Evolutionary conservation across 2,797 vertebrate genomes (phyloP).

Genomic region (Petrocephalus schoutedeni): DNA sequence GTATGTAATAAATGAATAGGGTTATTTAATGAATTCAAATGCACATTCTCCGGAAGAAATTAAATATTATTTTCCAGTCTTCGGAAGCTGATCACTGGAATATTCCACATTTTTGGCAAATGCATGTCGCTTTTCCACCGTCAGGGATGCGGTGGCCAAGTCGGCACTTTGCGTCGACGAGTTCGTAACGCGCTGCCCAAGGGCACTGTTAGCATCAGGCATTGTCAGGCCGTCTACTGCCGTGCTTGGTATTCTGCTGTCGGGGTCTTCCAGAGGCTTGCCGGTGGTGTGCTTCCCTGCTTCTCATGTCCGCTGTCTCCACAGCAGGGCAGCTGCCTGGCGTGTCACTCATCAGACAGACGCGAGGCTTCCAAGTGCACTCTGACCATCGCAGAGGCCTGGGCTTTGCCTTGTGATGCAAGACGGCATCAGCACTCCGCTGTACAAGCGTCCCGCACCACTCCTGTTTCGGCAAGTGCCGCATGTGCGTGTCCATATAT

Average conservation of each 20-base stretch:
- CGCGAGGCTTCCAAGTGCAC: not conserved
- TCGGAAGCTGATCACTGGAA: not conserved
- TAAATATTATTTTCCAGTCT: not conserved
- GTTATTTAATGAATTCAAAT: not conserved
- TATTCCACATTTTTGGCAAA: not conserved
- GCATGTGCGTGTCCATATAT: not conserved
- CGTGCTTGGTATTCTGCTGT: conserved; percentile 1
- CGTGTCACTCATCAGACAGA: not conserved
- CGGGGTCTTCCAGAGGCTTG: not conserved
- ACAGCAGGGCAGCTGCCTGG: not conserved
- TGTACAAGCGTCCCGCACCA: not conserved
- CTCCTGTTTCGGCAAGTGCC: not conserved
- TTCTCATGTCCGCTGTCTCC: not conserved
- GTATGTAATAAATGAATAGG: not conserved
- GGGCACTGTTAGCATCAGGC: not conserved
- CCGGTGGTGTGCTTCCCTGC: no score
- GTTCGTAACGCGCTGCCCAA: not conserved
- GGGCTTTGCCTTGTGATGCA: not conserved
- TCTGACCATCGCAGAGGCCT: not conserved
- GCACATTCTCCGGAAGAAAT: not conserved
- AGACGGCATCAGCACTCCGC: not conserved
- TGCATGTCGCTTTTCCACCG: not conserved
- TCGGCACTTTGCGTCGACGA: not conserved
- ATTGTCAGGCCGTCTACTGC: not conserved
- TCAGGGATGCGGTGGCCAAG: not conserved